These are phyloP conservation scores for Toxonevra muliebris DNA, from an alignment of 2,888 invertebrate genomes.

Conservation along the genomic window DNA sequence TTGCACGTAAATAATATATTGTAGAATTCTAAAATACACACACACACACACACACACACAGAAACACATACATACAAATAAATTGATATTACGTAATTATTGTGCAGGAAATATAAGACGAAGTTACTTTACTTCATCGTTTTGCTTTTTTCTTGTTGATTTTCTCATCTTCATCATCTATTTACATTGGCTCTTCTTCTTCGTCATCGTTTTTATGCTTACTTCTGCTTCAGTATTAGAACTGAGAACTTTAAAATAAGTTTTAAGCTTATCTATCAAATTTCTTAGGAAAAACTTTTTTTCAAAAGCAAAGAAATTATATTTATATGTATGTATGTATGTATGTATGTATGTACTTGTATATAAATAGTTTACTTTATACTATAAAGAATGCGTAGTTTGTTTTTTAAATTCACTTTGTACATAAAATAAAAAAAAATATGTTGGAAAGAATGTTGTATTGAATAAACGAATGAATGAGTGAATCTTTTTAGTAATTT, in stretches of 20 bases:
- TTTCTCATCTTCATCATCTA: neutral
- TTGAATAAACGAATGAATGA: no score
- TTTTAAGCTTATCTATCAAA: constrained; percentile 5
- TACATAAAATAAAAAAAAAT: no score
- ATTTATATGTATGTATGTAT: no score
- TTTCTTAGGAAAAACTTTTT: constrained; percentile 8
- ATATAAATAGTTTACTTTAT: no score
- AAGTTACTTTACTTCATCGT: neutral
- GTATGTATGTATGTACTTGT: no score
- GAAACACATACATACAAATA: neutral
- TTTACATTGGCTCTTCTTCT: neutral
- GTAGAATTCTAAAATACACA: neutral
- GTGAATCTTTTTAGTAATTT: no score
- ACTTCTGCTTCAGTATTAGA: neutral
- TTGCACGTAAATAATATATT: neutral
- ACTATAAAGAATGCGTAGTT: no score
- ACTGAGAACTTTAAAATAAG: constrained; percentile 5
- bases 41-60: constrained; percentile 3
- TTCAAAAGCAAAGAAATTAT: no score
- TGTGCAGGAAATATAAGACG: neutral
- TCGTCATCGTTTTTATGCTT: neutral
- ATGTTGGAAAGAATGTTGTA: no score
- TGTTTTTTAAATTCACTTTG: no score
- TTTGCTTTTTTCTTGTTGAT: neutral
- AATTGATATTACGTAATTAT: no score